These are phyloP conservation scores for Ginglymostoma cirratum DNA, from an alignment of 2,113 vertebrate species.

Conservation along the genomic window DNA sequence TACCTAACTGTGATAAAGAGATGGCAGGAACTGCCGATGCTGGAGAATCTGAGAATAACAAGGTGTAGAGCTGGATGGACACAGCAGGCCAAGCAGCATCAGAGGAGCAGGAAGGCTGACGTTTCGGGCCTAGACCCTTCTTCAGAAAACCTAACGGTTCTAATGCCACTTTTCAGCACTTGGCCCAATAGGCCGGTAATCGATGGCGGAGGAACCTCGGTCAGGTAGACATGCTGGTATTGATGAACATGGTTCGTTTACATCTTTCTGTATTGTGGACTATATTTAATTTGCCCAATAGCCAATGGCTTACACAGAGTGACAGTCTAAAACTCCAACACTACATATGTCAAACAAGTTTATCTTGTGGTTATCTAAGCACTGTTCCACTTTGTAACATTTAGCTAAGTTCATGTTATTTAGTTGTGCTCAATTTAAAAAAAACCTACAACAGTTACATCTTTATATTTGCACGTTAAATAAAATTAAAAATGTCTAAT, in stretches of 20 bases:
- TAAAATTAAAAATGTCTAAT: not conserved
- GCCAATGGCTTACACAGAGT: not conserved
- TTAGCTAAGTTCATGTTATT: not conserved
- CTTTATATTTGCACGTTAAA: not conserved
- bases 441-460: not conserved
- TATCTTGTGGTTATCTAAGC: not conserved
- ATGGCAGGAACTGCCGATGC: too few species aligned
- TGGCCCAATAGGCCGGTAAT: not conserved
- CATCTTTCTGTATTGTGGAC: too few species aligned
- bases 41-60: too few species aligned
- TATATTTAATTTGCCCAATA: not conserved
- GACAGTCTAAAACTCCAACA: not conserved
- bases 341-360: not conserved
- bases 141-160: too few species aligned
- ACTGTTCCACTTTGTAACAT: not conserved
- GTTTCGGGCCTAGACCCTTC: too few species aligned
- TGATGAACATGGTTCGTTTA: not conserved
- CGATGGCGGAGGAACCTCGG: too few species aligned
- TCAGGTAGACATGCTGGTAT: not conserved
- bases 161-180: too few species aligned
- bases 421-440: not conserved
- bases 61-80: too few species aligned
- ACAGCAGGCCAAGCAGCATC: too few species aligned
- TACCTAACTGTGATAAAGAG: too few species aligned
- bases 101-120: too few species aligned